Evolutionary conservation across 2,888 invertebrate genomes (phyloP).

Genomic region (Cyclophora albipunctata): DNA sequence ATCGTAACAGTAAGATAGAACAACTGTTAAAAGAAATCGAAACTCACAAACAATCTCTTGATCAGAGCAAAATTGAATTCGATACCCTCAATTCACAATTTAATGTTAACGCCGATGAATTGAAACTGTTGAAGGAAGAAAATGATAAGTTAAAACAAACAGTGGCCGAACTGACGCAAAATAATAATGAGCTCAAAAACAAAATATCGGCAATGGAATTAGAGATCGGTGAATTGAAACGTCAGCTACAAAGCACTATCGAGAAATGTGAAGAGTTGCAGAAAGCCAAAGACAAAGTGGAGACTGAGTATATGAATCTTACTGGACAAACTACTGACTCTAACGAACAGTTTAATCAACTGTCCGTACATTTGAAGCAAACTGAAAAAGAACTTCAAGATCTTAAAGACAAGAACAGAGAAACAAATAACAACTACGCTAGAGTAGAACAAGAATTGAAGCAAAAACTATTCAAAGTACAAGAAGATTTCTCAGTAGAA

Average conservation of each 20-base stretch:
- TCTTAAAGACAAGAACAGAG: constrained; percentile 63
- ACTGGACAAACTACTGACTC: constrained; percentile 77
- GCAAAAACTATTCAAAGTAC: constrained; percentile 60
- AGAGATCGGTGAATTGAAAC: constrained; percentile 73
- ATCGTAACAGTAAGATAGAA: constrained; percentile 67
- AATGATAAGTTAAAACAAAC: constrained; percentile 57
- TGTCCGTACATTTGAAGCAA: constrained; percentile 72
- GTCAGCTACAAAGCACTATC: constrained; percentile 70
- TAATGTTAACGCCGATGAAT: constrained; percentile 54
- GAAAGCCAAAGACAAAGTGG: constrained; percentile 74
- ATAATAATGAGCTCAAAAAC: constrained; percentile 48
- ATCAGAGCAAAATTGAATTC: constrained; percentile 66
- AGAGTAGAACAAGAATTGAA: constrained; percentile 66
- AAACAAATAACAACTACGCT: constrained; percentile 56
- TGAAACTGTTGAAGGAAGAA: constrained; percentile 59
- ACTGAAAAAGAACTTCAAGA: constrained; percentile 75
- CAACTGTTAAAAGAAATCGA: constrained; percentile 67
- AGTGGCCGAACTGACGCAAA: constrained; percentile 55
- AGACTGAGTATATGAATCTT: constrained; percentile 75
- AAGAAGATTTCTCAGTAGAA: constrained; percentile 56
- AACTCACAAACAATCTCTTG: constrained; percentile 57
- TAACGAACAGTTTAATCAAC: constrained; percentile 72
- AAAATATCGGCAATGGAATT: constrained; percentile 68
- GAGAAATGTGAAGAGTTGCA: constrained; percentile 75
- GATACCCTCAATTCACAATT: constrained; percentile 64